Evolutionary conservation across 2,113 vertebrate genomes (phyloP).

Genomic region (Gobiocypris rarus): DNA sequence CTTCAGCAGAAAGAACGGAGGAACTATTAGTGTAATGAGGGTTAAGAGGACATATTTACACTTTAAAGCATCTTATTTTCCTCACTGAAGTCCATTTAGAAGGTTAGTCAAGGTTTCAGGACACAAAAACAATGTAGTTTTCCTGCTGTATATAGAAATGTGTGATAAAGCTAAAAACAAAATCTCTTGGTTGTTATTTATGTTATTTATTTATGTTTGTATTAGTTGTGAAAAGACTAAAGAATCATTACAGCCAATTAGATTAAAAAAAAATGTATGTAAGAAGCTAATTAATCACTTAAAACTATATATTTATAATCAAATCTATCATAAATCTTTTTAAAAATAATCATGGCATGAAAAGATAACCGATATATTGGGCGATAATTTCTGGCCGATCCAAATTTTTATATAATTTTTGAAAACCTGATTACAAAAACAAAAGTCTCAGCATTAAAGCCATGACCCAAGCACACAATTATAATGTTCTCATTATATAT

Average conservation of each 20-base stretch:
- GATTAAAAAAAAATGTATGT: neutral
- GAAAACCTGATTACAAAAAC: too few species aligned
- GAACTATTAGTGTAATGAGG: constrained; percentile 30
- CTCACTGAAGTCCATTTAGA: neutral
- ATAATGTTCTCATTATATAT: too few species aligned
- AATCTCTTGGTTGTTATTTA: too few species aligned
- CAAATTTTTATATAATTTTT: too few species aligned
- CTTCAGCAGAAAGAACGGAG: neutral
- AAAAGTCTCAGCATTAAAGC: too few species aligned
- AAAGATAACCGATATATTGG: too few species aligned
- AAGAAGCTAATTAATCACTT: neutral
- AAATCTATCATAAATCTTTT: neutral
- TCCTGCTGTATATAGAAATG: neutral
- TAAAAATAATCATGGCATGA: neutral
- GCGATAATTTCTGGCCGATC: too few species aligned
- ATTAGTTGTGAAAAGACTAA: neutral
- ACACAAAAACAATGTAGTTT: neutral
- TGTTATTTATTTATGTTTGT: too few species aligned
- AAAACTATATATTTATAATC: too few species aligned
- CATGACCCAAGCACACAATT: too few species aligned
- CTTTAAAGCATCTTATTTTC: constrained; percentile 17
- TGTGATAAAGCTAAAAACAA: neutral
- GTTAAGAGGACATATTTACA: constrained; percentile 28
- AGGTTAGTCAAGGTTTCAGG: constrained; percentile 1
- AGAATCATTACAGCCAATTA: neutral